Percentiles rank a stretch among this genome's conserved stretches.
phyloP scores from a whole-genome alignment of 30 jellyfish, hydroid and myxozoan genomes.

The Morbakka virulenta region DNA sequence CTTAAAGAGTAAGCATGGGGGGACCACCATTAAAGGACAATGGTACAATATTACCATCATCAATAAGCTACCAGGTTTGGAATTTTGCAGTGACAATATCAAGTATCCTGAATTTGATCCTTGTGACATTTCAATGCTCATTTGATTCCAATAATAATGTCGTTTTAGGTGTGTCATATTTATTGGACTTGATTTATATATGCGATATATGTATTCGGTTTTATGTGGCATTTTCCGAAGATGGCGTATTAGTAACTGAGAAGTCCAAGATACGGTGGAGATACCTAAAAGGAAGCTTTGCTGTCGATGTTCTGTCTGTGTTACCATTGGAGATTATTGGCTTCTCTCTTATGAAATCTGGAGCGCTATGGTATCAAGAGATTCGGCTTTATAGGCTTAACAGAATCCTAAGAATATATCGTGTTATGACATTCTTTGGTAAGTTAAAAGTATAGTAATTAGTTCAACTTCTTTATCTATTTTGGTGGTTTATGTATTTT shows the following conservation, averaged over 20 bases:
- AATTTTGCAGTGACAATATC: neutral
- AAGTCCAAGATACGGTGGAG: neutral
- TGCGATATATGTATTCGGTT: neutral
- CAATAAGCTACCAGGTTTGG: neutral
- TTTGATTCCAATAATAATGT: neutral
- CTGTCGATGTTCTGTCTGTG: constrained; percentile 46
- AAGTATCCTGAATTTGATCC: neutral
- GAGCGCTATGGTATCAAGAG: constrained; percentile 52
- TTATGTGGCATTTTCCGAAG: neutral
- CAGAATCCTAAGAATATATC: constrained; percentile 50
- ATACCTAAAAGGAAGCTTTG: neutral
- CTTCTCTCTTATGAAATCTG: neutral
- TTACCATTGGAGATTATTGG: constrained; percentile 68
- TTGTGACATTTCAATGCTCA: neutral
- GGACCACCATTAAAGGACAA: too few relatives aligned
- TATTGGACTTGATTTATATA: neutral
- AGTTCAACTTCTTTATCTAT: too few relatives aligned
- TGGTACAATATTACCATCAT: neutral
- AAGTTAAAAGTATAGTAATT: too few relatives aligned
- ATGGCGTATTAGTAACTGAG: neutral
- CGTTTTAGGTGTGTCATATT: neutral
- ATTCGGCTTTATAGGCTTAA: constrained; percentile 44
- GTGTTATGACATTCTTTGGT: constrained; percentile 30
- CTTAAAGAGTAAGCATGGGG: too few relatives aligned
- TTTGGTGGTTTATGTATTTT: too few relatives aligned